Conservation (phyloP, 1,140 invertebrate species). For the Lordiphosa stackelbergi region DNA sequence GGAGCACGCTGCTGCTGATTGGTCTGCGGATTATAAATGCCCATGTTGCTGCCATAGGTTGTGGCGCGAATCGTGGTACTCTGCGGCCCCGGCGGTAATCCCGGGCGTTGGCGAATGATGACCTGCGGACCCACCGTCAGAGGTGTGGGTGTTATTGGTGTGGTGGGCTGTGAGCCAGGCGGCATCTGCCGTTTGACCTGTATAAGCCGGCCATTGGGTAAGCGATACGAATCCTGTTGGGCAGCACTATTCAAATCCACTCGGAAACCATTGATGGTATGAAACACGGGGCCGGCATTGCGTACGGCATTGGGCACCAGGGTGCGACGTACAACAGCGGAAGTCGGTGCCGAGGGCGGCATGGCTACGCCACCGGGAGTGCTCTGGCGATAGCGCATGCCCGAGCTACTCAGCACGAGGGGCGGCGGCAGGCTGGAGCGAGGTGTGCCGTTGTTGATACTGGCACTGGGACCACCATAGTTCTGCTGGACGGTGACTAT, state of each 20-base stretch:
- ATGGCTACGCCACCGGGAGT: not conserved
- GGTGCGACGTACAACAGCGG: slow-evolving; percentile 43
- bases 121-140: slow-evolving; percentile 17
- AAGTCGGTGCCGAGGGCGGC: not conserved
- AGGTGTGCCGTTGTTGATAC: slow-evolving; percentile 13
- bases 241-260: slow-evolving; percentile 76
- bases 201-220: slow-evolving; percentile 74
- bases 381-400: slow-evolving; percentile 55
- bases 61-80: not conserved
- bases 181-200: slow-evolving; percentile 74
- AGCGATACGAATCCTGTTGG: slow-evolving; percentile 70
- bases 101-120: slow-evolving; percentile 36
- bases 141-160: slow-evolving; percentile 17
- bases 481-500: slow-evolving; percentile 68
- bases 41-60: slow-evolving; percentile 47
- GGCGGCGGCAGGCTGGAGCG: slow-evolving; percentile 61
- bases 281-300: slow-evolving; percentile 60
- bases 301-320: slow-evolving; percentile 45
- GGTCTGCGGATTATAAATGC: slow-evolving; percentile 55
- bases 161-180: slow-evolving; percentile 6
- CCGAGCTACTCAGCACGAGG: slow-evolving; percentile 59
- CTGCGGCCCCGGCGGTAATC: not conserved
- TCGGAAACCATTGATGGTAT: slow-evolving; percentile 73
- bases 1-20: slow-evolving; percentile 51
- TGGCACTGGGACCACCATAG: slow-evolving; percentile 38